These are phyloP conservation scores for Melanostigma gelatinosum DNA, from an alignment of 2,113 vertebrate genomes.

Conservation along the genomic window DNA sequence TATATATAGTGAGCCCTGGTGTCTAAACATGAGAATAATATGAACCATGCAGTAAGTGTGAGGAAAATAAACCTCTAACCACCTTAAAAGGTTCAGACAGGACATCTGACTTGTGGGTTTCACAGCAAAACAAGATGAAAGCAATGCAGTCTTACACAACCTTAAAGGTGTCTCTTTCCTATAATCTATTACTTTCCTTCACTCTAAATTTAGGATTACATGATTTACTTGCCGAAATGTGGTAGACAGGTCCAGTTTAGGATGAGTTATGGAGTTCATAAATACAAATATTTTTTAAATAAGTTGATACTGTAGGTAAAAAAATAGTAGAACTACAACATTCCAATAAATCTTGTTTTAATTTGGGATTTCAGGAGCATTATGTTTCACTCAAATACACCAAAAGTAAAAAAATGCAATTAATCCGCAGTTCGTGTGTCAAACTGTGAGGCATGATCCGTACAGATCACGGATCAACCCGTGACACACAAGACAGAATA, in stretches of 20 bases:
- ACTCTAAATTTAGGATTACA: neutral
- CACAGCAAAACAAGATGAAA: neutral
- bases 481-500: too few species aligned
- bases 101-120: neutral
- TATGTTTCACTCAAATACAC: too few species aligned
- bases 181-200: neutral
- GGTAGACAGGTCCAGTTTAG: too few species aligned
- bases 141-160: neutral
- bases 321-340: too few species aligned
- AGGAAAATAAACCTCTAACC: neutral
- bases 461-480: too few species aligned
- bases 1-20: neutral
- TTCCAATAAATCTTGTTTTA: too few species aligned
- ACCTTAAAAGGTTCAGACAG: neutral
- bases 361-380: too few species aligned
- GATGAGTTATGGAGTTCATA: neutral
- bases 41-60: neutral
- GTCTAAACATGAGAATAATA: constrained; percentile 4
- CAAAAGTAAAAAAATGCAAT: too few species aligned
- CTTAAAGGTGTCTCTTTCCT: too few species aligned
- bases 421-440: too few species aligned
- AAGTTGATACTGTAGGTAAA: too few species aligned
- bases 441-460: too few species aligned
- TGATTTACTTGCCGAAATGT: neutral
- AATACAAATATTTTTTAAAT: neutral